Evolutionary conservation across 1,140 invertebrate genomes (phyloP), one percentile per base, ranked within the genome.

Genomic region (Adoxophyes honmai): DNA sequence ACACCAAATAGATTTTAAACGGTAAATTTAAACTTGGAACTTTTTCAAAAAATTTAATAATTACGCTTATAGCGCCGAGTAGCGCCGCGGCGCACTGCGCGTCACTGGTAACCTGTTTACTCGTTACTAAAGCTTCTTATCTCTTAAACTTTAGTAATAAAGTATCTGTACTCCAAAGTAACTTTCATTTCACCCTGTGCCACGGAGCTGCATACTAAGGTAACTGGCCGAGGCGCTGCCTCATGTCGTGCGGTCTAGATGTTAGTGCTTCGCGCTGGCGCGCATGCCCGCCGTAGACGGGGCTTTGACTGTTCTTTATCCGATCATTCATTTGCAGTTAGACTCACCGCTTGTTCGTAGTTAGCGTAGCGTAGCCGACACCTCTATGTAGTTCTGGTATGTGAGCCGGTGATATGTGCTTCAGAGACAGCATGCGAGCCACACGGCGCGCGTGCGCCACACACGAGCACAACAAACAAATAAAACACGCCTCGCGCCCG

Each of bases 111-210:
- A 21, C 70, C 65, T 77, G 57, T 61, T 68, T 67, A 70, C 68
- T 66, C 62, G 70, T 73, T 70, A 75, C 70, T 73, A 71, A 74
- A 59, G 73, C 79, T 85, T 81, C 70, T 78, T 85, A 78, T 83
- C 75, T 83, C 68, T 76, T 81, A 76, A 86, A 75, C 51, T 66
- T 78, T 86, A 86, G 82, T 86, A 88, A 86, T 88, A 88, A 88
- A 88, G 73, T 86, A 81, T 81, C 78, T 86, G 76, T 88, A 88
- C 72, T 88, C 86, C 81, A 86, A 86, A 86, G 83, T 88, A 83
- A 85, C 78, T 84, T 86, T 88, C 73, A 86, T 88, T 88, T 84
- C 79, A 86, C 78, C 79, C 73, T 69, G 55, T 67, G 81, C 74
- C 73, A 72, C 80, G 79, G 83, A 73, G 80, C 78, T 73, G 79